Evolutionary conservation across 2,888 invertebrate species (phyloP), one percentile per base, ranked within the genome.

Genomic region (Nomada lathburiana): DNA sequence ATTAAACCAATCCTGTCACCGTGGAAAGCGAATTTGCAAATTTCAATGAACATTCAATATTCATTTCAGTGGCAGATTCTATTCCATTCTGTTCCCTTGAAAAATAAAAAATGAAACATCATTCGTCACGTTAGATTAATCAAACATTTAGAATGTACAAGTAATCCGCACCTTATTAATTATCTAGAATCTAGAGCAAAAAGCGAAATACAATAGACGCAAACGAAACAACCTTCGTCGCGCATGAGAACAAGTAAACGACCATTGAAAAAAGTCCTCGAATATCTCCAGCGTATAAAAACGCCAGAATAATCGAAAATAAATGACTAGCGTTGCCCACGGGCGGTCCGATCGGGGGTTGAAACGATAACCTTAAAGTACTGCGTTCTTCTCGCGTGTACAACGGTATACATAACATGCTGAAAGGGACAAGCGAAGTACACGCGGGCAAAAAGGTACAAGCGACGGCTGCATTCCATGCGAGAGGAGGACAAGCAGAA

Each of bases 381-480:
- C 59, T 50, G 18, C 77, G 36, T 60, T 50, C 52, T 16, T 20
- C 26, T 23, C 36, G 23, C 63, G 2, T 52, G 3, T 16, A 44
- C n/a, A 47, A 52, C 55, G 60, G 62, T 18, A 23, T n/a, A 29
- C 42, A 5, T 36, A 36, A 47, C 71, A 72, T 72, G 72, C 52
- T 62, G 52, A 63, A 42, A 59, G 23, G 50, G 60, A 62, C 42
- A 67, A 55, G 55, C 79, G 50, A 47, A 44, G 55, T 50, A 52
- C 72, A 62, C 44, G 36, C 50, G 50, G 60, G 26, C 20, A 42
- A 42, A 50, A 55, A 42, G 71, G 52, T 23, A 42, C 29, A 47
- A 72, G 74, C 74, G 67, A 59, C 36, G 73, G 20, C n/a, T 23
- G 26, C 59, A 69, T 81, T 79, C 62, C 73, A 50, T n/a, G 65